Base-by-base conservation (phyloP, 2,888 invertebrate genomes). In the Tuberolachnus salignus region DNA sequence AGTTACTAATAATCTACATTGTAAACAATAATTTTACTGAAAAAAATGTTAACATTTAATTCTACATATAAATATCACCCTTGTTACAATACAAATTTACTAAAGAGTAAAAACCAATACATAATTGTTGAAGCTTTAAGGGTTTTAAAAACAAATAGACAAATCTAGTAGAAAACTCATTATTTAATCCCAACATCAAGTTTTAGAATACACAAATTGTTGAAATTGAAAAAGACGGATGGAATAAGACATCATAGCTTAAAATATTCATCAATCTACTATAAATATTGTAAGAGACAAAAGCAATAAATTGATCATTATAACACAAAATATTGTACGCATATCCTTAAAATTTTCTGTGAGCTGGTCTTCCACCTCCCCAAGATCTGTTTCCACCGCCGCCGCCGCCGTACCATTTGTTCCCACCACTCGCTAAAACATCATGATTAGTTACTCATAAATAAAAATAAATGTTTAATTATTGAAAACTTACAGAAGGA, bases 391-490 rank as follows among this genome's bases (percentile, higher is more conserved):
- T 80, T 19, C 72, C 78, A 23, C 81, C 81, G 10, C 82, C 80
- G 34, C 81, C 67, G 59, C n/a, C n/a, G n/a, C 82, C 81, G 42
- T 81, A 81, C 80, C 81, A 78, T 66, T 82, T 81, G 23, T 81
- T 80, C 34, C 80, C 75, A 63, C 82, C 81, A 44, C 81, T 78
- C 9, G 78, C 78, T 78, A 61, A 23, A 78, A 78, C 1, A 23
- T 13, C 16, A 23, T n/a, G n/a, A 0, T 42, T 44, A 53, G n/a
- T n/a, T n/a, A n/a, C n/a, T 46, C n/a, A 46, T 3, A 13, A n/a
- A n/a, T n/a, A 19, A 0, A 21, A 1, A 3, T 1, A 16, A 9
- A n/a, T 16, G 42, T 9, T 8, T 34, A n/a, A 34, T n/a, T 44
- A 46, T 46, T 11, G 11, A 0, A 3, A 19, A 64, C 34, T 80